Evolutionary conservation across 2,797 vertebrate genomes (phyloP), one percentile per base, ranked within the genome.

Genomic region (Sylvilagus floridanus): DNA sequence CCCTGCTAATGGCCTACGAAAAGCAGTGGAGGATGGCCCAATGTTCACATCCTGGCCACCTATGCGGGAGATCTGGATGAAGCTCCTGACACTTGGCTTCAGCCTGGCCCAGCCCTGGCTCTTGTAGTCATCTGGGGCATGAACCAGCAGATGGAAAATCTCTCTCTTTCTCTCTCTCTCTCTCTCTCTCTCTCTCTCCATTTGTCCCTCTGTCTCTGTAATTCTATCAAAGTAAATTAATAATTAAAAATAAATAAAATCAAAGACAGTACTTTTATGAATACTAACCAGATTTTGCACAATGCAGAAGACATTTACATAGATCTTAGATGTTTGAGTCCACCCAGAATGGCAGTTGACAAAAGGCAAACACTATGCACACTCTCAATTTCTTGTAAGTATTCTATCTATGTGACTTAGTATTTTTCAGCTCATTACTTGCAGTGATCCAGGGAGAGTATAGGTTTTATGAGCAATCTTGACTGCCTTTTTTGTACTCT

Each of bases 391-490:
- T 76, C 50, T 37, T 19, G 32, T 54, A 83, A 91, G 4, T 19
- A 52, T 47, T 94, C 72, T 87, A 0, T 79, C 42, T 85, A 32
- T 78, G 76, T 84, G 65, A 47, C 47, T 81, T 32, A 5, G 28
- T 84, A 22, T 91, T 93, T 94, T 86, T 94, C 57, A 85, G 50
- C 9, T 22, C 21, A 86, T 95, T 94, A 83, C 54, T 90, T 76
- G 9, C 47, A 93, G 63, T 22, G 28, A 72, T 96, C 54, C 62
- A 72, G 37, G 32, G 75, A 94, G 57, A 95, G 12, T 21, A 35
- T 0, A 88, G 75, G 32, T 57, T 96, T 91, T 76, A 62, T 19
- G 26, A 21, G 30, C 50, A 93, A 88, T 42, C 32, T 69, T 72
- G 78, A 78, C 54, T 90, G 32, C 54, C 24, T 90, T 72, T 88